phyloP scores from a whole-genome alignment of 2,888 invertebrate genomes.

The Catocala nupta region DNA sequence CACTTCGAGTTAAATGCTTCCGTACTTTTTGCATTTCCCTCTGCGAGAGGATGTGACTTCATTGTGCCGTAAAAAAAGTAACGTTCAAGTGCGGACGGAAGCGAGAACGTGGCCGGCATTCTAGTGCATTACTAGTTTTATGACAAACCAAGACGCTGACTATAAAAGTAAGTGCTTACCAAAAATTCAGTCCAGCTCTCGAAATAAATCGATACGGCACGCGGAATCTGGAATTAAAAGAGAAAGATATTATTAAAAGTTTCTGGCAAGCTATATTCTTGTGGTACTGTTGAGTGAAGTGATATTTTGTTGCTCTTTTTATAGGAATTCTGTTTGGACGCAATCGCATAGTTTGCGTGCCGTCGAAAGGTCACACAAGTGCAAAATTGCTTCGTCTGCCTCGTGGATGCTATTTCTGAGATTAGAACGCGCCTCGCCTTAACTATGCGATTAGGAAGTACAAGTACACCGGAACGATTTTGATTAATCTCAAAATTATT shows the following conservation, averaged over 20 bases:
- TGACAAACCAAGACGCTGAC: constrained; percentile 28
- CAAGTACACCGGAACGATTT: constrained; percentile 15
- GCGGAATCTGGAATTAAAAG: constrained; percentile 60
- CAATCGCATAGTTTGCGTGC: constrained; percentile 35
- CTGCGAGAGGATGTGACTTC: constrained; percentile 42
- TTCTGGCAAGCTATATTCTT: constrained; percentile 11
- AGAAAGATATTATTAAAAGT: constrained; percentile 24
- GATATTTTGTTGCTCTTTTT: constrained; percentile 13
- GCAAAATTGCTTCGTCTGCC: constrained; percentile 38
- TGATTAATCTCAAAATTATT: constrained; percentile 17
- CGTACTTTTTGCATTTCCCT: constrained; percentile 40
- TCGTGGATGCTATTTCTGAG: constrained; percentile 38
- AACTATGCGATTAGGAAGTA: constrained; percentile 28
- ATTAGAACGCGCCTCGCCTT: constrained; percentile 35
- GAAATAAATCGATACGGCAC: constrained; percentile 46
- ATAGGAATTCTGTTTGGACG: constrained; percentile 35
- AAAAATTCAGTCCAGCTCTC: constrained; percentile 59
- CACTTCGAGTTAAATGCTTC: constrained; percentile 31
- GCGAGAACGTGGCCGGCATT: constrained; percentile 60
- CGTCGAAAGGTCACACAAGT: constrained; percentile 56
- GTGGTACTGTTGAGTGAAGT: constrained; percentile 10
- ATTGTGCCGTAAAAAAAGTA: constrained; percentile 37
- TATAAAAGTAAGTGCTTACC: constrained; percentile 57
- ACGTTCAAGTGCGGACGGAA: constrained; percentile 49
- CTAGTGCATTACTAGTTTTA: constrained; percentile 39